These are phyloP conservation scores for Schizothorax lantsangensis DNA, from an alignment of 2,797 vertebrate genomes.

Conservation along the genomic window DNA sequence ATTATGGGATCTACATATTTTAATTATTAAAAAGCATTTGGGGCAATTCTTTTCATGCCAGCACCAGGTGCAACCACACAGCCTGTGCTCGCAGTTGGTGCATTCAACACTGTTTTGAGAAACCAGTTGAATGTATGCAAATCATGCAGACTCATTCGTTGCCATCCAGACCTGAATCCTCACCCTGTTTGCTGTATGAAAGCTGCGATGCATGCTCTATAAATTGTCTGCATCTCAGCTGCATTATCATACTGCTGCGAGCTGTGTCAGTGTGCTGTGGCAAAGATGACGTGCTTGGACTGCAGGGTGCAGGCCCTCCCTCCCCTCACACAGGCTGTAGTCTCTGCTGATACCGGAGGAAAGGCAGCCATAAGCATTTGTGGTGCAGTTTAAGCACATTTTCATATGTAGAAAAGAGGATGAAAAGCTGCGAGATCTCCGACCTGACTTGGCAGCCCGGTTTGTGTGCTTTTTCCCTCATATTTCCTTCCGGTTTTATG, in stretches of 20 bases:
- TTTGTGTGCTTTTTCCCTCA: neutral
- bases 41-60: neutral
- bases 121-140: conserved; percentile 30
- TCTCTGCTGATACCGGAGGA: conserved; percentile 70
- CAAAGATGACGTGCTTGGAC: conserved; percentile 59
- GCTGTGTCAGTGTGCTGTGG: conserved; percentile 62
- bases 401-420: conserved; percentile 59
- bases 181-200: neutral
- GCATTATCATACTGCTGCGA: conserved; percentile 39
- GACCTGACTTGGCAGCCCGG: conserved; percentile 58
- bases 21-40: neutral
- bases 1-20: neutral
- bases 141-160: neutral
- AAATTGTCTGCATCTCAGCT: neutral
- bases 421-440: conserved; percentile 52
- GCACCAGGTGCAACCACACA: conserved; percentile 16
- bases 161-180: conserved; percentile 1
- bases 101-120: neutral
- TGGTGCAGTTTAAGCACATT: conserved; percentile 64
- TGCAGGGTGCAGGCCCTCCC: conserved; percentile 53
- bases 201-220: conserved; percentile 22
- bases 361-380: conserved; percentile 59
- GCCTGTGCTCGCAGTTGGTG: neutral
- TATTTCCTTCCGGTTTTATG: conserved; percentile 6
- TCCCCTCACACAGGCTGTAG: conserved; percentile 62